Base-by-base conservation (phyloP, 2,888 invertebrate species). In the Netelia virgata region DNA sequence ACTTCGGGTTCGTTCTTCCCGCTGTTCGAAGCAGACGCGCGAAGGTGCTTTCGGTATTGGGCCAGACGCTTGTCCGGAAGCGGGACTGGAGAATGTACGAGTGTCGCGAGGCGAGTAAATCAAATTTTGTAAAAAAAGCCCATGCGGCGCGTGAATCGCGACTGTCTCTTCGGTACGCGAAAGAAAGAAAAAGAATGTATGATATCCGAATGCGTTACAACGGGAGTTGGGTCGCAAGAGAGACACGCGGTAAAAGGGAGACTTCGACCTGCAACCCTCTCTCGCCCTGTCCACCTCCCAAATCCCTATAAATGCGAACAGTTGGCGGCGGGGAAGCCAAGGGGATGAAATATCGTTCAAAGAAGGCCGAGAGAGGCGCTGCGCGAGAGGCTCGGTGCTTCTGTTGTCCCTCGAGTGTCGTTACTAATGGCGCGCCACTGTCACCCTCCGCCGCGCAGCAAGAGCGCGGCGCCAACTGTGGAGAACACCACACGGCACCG, bases 41-140 rank as follows among this genome's bases (percentile, higher is more conserved):
- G 6, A 16, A 43, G 61, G 50, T 61, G 41, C 57, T 57, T 66
- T 68, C 59, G 36, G 41, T 50, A 68, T 23, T 66, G 50, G 41
- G 57, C 57, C 50, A 16, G 55, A 18, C 20, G 43, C 20, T 14
- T 23, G 43, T 59, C 28, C 50, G 10, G 76, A 66, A 11, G 72
- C 47, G 23, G 28, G 83, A 14, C 10, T 63, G 14, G 75, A 72
- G 87, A 89, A 92, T 90, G 90, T 91, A 92, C 90, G 92, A 90
- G 89, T 91, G 90, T 90, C 92, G 88, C 87, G 92, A 92, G 92
- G 89, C 90, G 87, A 89, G 91, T 92, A 93, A 93, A 93, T 93
- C 93, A 93, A 93, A 92, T 92, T 92, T 89, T 53, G 61, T 47
- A 41, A 89, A 88, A 88, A 90, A 91, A 92, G 92, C 91, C 92